Percentiles rank a stretch among this genome's conserved stretches.
Conservation (phyloP, 2,888 invertebrate genomes). For the Schrankia costaestrigalis region DNA sequence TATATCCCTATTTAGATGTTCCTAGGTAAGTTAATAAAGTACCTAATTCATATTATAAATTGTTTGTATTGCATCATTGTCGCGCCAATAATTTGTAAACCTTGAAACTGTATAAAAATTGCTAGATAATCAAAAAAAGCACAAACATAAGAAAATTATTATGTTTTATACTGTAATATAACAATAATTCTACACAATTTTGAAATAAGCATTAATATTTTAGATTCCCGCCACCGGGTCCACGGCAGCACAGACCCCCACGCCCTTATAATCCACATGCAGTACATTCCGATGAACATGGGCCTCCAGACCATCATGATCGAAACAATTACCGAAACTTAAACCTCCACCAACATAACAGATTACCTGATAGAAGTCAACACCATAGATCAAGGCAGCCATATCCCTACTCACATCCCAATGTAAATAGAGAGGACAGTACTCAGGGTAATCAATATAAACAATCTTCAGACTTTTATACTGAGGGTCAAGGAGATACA, state of each 20-base stretch:
- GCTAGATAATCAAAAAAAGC: no score
- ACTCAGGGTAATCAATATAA: conserved; percentile 25
- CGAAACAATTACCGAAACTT: conserved; percentile 43
- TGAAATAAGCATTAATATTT: no score
- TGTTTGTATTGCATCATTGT: conserved; percentile 36
- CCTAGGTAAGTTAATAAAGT: conserved; percentile 47
- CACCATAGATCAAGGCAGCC: conserved; percentile 31
- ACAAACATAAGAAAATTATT: no score
- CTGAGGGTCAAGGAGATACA: conserved; percentile 26
- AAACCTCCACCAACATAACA: conserved; percentile 31
- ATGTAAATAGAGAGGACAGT: conserved; percentile 32
- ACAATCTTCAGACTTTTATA: conserved; percentile 29
- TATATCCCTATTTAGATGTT: conserved; percentile 41
- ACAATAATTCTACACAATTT: no score
- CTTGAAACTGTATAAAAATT: conserved; percentile 9
- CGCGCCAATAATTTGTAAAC: conserved; percentile 44
- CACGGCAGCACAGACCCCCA: conserved; percentile 40
- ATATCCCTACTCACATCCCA: conserved; percentile 33
- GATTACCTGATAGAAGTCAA: conserved; percentile 40
- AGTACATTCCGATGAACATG: conserved; percentile 31
- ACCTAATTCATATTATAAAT: not conserved
- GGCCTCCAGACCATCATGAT: conserved; percentile 38
- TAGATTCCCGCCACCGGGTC: conserved; percentile 56
- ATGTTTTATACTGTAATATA: no score
- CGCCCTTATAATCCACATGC: conserved; percentile 33